Base-by-base conservation (phyloP, 1,140 invertebrate species). In the Liolophura sinensis region DNA sequence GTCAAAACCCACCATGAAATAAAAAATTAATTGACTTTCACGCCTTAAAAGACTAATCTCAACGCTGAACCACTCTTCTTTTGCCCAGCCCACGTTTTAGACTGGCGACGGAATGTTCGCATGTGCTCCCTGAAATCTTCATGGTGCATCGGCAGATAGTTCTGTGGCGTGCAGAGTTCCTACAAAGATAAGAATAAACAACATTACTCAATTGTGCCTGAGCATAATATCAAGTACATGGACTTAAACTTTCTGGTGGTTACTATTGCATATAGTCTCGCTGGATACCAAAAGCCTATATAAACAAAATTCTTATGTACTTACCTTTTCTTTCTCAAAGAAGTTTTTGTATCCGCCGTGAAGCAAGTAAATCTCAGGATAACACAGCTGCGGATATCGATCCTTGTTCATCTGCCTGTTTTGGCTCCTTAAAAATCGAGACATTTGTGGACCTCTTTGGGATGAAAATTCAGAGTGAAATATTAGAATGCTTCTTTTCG, bases 381-480 rank as follows among this genome's bases (percentile, higher is more conserved):
- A 97, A 75, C 92, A 87, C 0, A 99, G 86, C 0, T 88, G 86
- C 0, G 97, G 97, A 84, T 99, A 99, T 59, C 87, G 87, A 51
- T 92, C 90, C 58, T 90, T 89, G 81, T 99, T 97, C 5, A 88
- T 81, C 54, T 89, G 87, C 1, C 97, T 87, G 83, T 99, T 97
- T 22, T 89, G 84, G 57, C 91, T 91, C 0, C 97, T 88, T 7
- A 99, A 84, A 79, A 91, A 95, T 0, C 94, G 88, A 11, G 89
- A 93, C 89, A 98, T 85, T 72, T 90, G 93, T 6, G 97, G 97
- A 31, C 93, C 97, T 54, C 97, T 87, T 84, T 98, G 93, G 64
- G 93, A 92, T 0, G 96, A 98, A 85, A 98, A 99, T 85, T 99
- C 97, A 84, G 97, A 99, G 81, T 99, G 97, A 80, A 99, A 99